Evolutionary conservation across 1,140 invertebrate species (phyloP).

Genomic region (Papilio aristodemus): DNA sequence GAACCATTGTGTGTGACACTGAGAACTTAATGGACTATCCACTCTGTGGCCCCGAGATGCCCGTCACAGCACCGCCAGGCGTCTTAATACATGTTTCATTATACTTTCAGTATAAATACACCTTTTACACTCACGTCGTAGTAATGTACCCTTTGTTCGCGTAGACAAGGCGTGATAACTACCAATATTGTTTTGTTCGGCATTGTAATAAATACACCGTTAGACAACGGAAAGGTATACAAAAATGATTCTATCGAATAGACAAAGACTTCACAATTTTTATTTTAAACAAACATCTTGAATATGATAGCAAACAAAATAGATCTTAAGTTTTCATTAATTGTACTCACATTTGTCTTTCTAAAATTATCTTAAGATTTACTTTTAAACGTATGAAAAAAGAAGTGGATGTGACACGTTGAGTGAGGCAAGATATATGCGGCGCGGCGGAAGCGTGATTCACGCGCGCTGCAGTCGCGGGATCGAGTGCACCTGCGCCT

Average conservation of each 20-base stretch:
- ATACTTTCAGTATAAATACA: background rate
- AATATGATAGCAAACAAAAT: too few relatives aligned
- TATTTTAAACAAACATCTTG: background rate
- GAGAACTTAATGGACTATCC: slow-evolving; percentile 63
- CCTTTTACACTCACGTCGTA: background rate
- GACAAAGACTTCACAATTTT: background rate
- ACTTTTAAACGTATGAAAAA: slow-evolving; percentile 55
- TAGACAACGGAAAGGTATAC: background rate
- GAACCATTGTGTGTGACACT: slow-evolving; percentile 53
- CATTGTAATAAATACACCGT: slow-evolving; percentile 39
- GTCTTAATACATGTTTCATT: slow-evolving; percentile 12
- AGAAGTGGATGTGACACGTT: slow-evolving; percentile 60
- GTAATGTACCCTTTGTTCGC: slow-evolving; percentile 11
- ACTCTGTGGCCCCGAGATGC: slow-evolving; percentile 37
- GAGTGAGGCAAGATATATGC: slow-evolving; percentile 66
- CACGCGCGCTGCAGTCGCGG: slow-evolving; percentile 48
- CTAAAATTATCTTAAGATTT: background rate
- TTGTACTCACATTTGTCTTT: too few relatives aligned
- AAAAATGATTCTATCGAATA: slow-evolving; percentile 19
- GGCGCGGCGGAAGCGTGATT: slow-evolving; percentile 64
- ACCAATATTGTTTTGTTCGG: slow-evolving; percentile 12
- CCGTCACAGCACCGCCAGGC: background rate
- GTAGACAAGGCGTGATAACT: background rate
- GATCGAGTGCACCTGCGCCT: slow-evolving; percentile 62
- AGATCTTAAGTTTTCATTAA: too few relatives aligned